Evolutionary conservation across 2,888 invertebrate genomes (phyloP), one percentile per base, ranked within the genome.

Genomic region (Metopia argyrocephala): DNA sequence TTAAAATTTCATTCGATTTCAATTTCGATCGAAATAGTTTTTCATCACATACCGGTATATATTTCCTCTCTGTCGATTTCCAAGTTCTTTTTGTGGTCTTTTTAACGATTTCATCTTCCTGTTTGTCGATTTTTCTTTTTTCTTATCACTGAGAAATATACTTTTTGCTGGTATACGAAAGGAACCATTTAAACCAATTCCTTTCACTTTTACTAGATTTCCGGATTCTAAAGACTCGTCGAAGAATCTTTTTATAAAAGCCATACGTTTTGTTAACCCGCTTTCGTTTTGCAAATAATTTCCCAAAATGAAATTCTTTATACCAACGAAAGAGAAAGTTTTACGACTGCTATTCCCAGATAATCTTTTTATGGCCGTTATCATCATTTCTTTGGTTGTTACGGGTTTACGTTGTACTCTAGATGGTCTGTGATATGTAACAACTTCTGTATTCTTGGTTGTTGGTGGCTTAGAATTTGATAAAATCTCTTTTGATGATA

Each of bases 101-200:
- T 15, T n/a, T 56, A 2, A 15, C n/a, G 27, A 9, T 38, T 23
- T 25, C 12, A 31, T 12, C 7, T 31, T 50, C 5, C n/a, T 25
- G 23, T 25, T 12, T 31, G 7, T 27, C 46, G 6, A 20, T 27
- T 57, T 4, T 31, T 21, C 31, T 50, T 48, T 73, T 15, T 15
- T 45, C 1, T 18, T n/a, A 25, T 71, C 20, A 7, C 65, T 74
- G n/a, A 81, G 75, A 15, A 73, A 46, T 1, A 48, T 6, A 65
- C 56, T 75, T n/a, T n/a, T 54, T 0, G 25, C 5, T 0, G 83
- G 79, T 3, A 83, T 57, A 6, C 83, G 74, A 78, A 84, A 84
- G 25, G 83, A 84, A 5, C 84, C 84, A 2, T 56, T 7, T 1
- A 83, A 31, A 38, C 83, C 84, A n/a, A 1, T 5, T 5, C 84